phyloP scores from a whole-genome alignment of 2,888 invertebrate species.

The Eristalinus aeneus region DNA sequence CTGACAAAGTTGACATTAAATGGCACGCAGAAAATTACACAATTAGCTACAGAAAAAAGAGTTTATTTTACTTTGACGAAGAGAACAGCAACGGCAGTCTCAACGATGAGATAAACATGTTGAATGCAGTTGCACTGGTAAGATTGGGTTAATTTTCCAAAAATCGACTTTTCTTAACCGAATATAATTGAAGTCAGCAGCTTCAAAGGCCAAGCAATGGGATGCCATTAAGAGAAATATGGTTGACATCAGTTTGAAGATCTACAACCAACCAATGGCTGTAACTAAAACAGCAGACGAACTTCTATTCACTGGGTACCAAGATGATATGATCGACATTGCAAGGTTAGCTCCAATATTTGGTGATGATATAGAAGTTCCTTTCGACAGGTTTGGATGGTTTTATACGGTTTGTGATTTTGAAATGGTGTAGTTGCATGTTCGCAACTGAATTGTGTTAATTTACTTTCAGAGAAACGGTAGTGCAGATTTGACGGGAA shows the following conservation, averaged over 20 bases:
- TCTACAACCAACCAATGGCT: conserved; percentile 83
- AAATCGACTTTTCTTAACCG: neutral
- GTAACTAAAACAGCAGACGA: conserved; percentile 86
- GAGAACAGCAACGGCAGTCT: conserved; percentile 86
- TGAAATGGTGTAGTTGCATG: neutral
- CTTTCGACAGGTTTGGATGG: conserved; percentile 91
- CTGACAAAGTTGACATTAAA: conserved; percentile 86
- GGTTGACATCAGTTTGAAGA: conserved; percentile 83
- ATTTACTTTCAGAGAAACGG: conserved; percentile 86
- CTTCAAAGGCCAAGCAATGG: conserved; percentile 82
- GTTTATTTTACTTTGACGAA: conserved; percentile 87
- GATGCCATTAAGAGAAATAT: conserved; percentile 82
- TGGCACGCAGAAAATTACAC: conserved; percentile 88
- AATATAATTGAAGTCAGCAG: conserved; percentile 80
- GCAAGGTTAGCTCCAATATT: conserved; percentile 84
- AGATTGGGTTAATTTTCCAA: conserved; percentile 76
- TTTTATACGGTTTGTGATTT: conserved; percentile 85
- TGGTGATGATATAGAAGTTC: conserved; percentile 82
- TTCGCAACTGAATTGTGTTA: conserved; percentile 73
- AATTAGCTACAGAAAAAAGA: conserved; percentile 86
- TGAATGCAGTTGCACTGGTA: conserved; percentile 91
- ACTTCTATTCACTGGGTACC: conserved; percentile 90
- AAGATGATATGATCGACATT: conserved; percentile 86
- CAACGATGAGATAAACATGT: conserved; percentile 85
- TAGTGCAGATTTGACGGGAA: conserved; percentile 87